Percentiles rank a stretch among this genome's conserved stretches.
phyloP scores from a whole-genome alignment of 2,113 vertebrate species.

The Terrapene triunguis region DNA sequence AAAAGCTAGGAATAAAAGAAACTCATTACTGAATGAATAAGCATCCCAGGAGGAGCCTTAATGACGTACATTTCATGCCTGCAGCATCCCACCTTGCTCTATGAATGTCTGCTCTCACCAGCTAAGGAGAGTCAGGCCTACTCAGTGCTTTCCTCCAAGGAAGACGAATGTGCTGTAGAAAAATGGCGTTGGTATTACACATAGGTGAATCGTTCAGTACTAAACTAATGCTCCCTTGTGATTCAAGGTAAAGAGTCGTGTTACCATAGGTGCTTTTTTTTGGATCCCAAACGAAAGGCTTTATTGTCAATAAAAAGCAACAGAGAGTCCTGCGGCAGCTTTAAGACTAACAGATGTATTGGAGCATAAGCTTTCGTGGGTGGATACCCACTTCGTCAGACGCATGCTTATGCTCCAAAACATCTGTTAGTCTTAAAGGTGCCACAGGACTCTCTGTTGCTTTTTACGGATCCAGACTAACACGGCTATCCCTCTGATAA shows the following conservation, averaged over 20 bases:
- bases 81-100: background rate
- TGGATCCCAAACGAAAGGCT: background rate
- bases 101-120: too few relatives aligned
- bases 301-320: background rate
- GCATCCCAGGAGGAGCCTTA: background rate
- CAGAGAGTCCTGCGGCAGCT: too few relatives aligned
- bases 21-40: background rate
- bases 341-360: too few relatives aligned
- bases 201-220: background rate
- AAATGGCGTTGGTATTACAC: background rate
- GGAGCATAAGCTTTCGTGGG: too few relatives aligned
- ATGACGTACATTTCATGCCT: rapidly evolving
- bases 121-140: background rate
- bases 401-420: too few relatives aligned
- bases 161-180: background rate
- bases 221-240: background rate
- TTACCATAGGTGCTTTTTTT: background rate
- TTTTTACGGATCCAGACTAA: too few relatives aligned
- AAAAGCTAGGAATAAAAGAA: background rate
- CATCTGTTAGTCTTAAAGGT: too few relatives aligned
- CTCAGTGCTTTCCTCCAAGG: background rate
- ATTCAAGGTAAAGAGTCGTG: background rate
- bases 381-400: too few relatives aligned
- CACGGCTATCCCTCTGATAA: too few relatives aligned
- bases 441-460: too few relatives aligned